phyloP scores from a whole-genome alignment of 1,140 invertebrate genomes.

The Trachymyrmex cornetzi region DNA sequence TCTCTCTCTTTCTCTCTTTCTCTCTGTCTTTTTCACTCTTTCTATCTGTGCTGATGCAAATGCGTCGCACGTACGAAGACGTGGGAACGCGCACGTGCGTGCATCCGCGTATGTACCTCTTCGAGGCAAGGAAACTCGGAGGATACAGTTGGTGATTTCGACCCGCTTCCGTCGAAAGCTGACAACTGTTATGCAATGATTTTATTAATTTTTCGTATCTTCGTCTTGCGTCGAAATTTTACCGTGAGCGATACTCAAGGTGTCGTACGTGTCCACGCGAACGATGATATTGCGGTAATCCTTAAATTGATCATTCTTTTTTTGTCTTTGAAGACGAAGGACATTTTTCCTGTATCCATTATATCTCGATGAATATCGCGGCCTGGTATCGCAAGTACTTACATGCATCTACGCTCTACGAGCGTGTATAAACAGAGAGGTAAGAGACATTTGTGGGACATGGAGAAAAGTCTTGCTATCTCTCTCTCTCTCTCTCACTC shows the following conservation, averaged over 20 bases:
- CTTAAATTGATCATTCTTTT: neutral
- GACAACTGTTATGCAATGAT: neutral
- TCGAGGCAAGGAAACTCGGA: conserved; percentile 1
- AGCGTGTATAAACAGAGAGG: conserved; percentile 59
- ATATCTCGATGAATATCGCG: conserved; percentile 24
- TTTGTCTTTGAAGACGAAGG: neutral
- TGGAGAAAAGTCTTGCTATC: conserved; percentile 65
- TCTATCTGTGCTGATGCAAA: conserved; percentile 3
- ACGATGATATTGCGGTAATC: neutral
- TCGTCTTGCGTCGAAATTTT: neutral
- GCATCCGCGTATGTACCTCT: conserved; percentile 23
- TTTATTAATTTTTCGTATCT: neutral
- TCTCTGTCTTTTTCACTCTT: neutral
- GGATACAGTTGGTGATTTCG: conserved; percentile 25
- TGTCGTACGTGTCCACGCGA: neutral
- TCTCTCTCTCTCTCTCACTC: conserved; percentile 54
- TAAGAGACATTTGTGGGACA: conserved; percentile 70
- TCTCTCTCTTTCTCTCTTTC: neutral
- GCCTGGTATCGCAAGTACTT: conserved; percentile 23
- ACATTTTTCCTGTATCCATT: conserved; percentile 2
- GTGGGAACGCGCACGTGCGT: conserved; percentile 60
- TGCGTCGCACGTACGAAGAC: conserved; percentile 57
- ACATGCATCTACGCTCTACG: conserved; percentile 60
- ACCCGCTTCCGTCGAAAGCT: neutral
- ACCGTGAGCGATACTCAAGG: neutral